These are phyloP conservation scores for Macrocentrus cingulum DNA, from an alignment of 1,140 invertebrate genomes.

Conservation along the genomic window DNA sequence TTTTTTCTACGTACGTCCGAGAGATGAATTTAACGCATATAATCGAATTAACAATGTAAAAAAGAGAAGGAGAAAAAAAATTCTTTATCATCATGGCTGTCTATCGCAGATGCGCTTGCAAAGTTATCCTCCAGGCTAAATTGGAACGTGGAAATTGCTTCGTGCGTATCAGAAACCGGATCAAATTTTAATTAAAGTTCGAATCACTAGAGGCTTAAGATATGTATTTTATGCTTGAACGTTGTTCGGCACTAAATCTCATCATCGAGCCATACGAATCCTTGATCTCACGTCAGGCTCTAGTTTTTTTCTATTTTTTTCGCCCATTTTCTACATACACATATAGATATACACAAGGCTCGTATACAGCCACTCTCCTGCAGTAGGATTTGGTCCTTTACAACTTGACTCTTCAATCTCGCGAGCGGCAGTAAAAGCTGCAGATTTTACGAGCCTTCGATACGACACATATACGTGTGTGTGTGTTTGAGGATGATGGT, in stretches of 20 bases:
- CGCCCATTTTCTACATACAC: background rate
- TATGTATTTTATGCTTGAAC: constrained; percentile 50
- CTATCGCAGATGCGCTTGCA: constrained; percentile 25
- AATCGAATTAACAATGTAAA: background rate
- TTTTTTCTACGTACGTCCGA: background rate
- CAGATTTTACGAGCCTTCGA: constrained; percentile 41
- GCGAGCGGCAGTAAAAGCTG: constrained; percentile 40
- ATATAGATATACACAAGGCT: too few species aligned
- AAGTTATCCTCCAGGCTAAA: constrained; percentile 37
- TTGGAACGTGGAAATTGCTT: constrained; percentile 39
- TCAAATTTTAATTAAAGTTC: constrained; percentile 51
- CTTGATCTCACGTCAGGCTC: constrained; percentile 9
- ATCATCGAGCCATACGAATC: constrained; percentile 11
- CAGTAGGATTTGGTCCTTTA: constrained; percentile 38
- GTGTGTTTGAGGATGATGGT: background rate
- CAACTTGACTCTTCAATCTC: constrained; percentile 48
- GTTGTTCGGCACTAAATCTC: constrained; percentile 31
- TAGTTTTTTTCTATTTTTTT: constrained; percentile 6
- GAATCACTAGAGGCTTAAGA: constrained; percentile 44
- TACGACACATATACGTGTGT: background rate
- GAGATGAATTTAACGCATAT: background rate
- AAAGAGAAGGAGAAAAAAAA: constrained; percentile 4
- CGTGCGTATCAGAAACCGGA: constrained; percentile 37
- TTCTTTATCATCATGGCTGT: constrained; percentile 9
- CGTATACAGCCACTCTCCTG: constrained; percentile 22